phyloP scores from a whole-genome alignment of 2,888 invertebrate genomes.

The Yponomeuta sedellus region DNA sequence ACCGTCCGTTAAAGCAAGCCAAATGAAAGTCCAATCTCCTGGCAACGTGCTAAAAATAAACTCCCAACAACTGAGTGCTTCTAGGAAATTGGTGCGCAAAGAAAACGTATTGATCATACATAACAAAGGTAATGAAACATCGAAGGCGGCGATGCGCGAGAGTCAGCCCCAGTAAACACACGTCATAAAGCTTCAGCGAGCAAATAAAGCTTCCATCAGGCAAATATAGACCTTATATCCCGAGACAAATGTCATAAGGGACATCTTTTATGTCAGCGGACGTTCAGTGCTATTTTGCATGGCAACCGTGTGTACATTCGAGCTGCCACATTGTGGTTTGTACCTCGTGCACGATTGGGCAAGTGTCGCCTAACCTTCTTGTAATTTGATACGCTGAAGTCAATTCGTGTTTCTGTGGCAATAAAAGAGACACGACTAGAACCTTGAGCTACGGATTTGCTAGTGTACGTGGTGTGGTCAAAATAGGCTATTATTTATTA shows the following conservation, averaged over 20 bases:
- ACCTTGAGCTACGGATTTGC: too few species aligned
- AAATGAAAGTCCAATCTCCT: neutral
- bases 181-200: neutral
- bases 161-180: neutral
- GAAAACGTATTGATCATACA: conserved; percentile 1
- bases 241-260: too few species aligned
- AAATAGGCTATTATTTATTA: too few species aligned
- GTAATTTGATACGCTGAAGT: neutral
- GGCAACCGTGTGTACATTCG: neutral
- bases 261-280: neutral
- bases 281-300: neutral
- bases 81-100: neutral
- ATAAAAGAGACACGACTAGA: too few species aligned
- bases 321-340: neutral
- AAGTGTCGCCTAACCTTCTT: neutral
- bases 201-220: too few species aligned
- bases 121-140: neutral
- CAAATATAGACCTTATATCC: neutral
- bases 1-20: neutral
- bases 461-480: too few species aligned
- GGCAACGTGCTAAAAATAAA: neutral
- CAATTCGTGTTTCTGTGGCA: neutral
- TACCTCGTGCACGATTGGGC: neutral
- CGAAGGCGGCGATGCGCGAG: neutral
- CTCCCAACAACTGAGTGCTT: neutral